These are phyloP conservation scores for Parnassius orleans DNA, from an alignment of 2,888 invertebrate species.

Conservation along the genomic window DNA sequence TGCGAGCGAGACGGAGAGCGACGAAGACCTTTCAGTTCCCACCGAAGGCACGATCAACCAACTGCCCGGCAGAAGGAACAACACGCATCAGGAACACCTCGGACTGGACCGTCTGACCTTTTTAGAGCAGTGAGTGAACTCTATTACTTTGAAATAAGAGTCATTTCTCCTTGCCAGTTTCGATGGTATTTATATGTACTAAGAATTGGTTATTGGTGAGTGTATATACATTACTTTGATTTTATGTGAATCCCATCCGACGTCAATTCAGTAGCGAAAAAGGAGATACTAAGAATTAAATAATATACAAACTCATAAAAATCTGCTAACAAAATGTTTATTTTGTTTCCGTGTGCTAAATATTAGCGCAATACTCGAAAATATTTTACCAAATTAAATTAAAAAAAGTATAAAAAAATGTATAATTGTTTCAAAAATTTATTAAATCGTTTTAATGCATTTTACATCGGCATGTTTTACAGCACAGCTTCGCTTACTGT, in stretches of 20 bases:
- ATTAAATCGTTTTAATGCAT: constrained; percentile 1
- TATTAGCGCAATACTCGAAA: too few species aligned
- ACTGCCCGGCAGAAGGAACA: constrained; percentile 55
- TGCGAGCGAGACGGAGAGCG: constrained; percentile 88
- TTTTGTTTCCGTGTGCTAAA: too few species aligned
- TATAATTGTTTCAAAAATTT: too few species aligned
- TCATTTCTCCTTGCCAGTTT: constrained; percentile 10
- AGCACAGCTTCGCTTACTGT: constrained; percentile 49
- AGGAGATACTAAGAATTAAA: too few species aligned
- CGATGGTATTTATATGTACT: background rate
- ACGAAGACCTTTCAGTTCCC: constrained; percentile 82
- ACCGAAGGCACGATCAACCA: constrained; percentile 56
- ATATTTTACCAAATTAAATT: too few species aligned
- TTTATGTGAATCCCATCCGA: too few species aligned
- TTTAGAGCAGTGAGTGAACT: constrained; percentile 62
- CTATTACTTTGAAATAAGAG: constrained; percentile 23
- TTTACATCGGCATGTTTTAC: constrained; percentile 31
- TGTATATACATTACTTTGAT: too few species aligned
- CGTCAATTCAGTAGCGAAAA: too few species aligned
- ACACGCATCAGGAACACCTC: constrained; percentile 73
- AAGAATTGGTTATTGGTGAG: too few species aligned
- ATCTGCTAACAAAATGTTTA: too few species aligned
- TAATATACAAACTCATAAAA: too few species aligned
- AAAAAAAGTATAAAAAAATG: too few species aligned
- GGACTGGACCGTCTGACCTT: constrained; percentile 45